A percentile compares a stretch with the other conserved stretches of the same genome.
Evolutionary conservation across 2,113 vertebrate genomes (phyloP).

Genomic region (Onychostruthus taczanowskii): DNA sequence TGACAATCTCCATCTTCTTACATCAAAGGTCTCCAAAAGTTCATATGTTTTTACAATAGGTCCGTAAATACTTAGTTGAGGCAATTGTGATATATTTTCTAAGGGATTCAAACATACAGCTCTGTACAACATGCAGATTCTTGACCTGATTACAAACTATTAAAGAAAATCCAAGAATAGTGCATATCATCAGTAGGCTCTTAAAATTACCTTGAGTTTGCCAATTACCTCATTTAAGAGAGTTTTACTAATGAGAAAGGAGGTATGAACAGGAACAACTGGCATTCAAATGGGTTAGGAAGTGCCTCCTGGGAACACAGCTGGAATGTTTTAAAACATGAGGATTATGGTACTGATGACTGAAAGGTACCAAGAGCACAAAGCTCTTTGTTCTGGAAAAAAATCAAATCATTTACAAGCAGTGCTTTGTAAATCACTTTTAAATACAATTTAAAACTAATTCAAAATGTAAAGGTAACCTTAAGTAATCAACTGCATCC

Average conservation of each 20-base stretch:
- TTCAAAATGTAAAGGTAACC: neutral
- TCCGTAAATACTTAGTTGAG: neutral
- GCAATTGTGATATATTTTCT: neutral
- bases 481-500: neutral
- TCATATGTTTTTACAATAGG: neutral
- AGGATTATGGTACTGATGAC: neutral
- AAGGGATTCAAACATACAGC: neutral
- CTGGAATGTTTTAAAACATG: neutral
- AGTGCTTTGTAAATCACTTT: neutral
- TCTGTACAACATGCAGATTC: slow-evolving; percentile 11
- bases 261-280: slow-evolving; percentile 15
- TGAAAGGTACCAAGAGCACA: neutral
- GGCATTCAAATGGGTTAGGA: slow-evolving; percentile 34
- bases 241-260: slow-evolving; percentile 53
- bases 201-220: slow-evolving; percentile 54
- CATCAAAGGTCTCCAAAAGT: neutral
- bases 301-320: slow-evolving; percentile 30
- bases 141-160: slow-evolving; percentile 66
- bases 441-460: neutral
- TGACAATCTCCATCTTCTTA: neutral
- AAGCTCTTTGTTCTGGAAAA: neutral
- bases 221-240: slow-evolving; percentile 66
- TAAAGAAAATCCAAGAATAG: slow-evolving; percentile 39
- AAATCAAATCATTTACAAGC: neutral
- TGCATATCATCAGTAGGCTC: neutral